Evolutionary conservation across 2,888 invertebrate genomes (phyloP).

Genomic region (Thecocarcelia acutangulata): DNA sequence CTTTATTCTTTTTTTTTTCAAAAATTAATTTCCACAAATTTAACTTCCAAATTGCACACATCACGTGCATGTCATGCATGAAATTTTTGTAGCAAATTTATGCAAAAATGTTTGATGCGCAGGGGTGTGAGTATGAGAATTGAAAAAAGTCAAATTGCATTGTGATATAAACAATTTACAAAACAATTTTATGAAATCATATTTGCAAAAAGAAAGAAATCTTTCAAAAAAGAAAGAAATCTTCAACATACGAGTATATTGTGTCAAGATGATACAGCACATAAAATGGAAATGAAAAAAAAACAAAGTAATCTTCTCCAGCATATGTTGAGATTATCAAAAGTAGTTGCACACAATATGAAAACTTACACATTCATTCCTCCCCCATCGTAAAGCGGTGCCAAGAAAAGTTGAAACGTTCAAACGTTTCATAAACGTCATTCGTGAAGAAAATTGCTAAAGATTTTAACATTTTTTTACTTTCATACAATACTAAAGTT

Average conservation of each 20-base stretch:
- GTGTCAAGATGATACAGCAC: constrained; percentile 67
- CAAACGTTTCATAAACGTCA: constrained; percentile 71
- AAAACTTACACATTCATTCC: constrained; percentile 7
- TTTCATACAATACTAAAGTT: constrained; percentile 11
- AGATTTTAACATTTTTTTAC: constrained; percentile 68
- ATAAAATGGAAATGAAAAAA: constrained; percentile 45
- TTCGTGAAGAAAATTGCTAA: constrained; percentile 77
- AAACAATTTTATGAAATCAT: constrained; percentile 71
- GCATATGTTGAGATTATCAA: constrained; percentile 68
- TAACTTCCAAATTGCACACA: constrained; percentile 68
- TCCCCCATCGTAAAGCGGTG: background rate
- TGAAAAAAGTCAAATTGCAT: constrained; percentile 37
- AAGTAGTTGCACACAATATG: constrained; percentile 55
- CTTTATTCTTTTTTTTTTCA: constrained; percentile 21
- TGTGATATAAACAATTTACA: constrained; percentile 72
- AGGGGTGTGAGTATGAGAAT: constrained; percentile 2
- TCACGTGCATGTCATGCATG: constrained; percentile 72
- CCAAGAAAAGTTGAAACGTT: background rate
- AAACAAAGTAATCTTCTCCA: constrained; percentile 58
- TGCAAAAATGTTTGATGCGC: constrained; percentile 43
- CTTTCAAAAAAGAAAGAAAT: constrained; percentile 42
- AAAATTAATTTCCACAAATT: constrained; percentile 68
- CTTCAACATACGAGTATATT: constrained; percentile 19
- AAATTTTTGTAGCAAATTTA: constrained; percentile 65
- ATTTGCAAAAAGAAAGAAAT: constrained; percentile 49